phyloP scores from a whole-genome alignment of 2,797 vertebrate genomes.

The Hyperoplus lanceolatus region DNA sequence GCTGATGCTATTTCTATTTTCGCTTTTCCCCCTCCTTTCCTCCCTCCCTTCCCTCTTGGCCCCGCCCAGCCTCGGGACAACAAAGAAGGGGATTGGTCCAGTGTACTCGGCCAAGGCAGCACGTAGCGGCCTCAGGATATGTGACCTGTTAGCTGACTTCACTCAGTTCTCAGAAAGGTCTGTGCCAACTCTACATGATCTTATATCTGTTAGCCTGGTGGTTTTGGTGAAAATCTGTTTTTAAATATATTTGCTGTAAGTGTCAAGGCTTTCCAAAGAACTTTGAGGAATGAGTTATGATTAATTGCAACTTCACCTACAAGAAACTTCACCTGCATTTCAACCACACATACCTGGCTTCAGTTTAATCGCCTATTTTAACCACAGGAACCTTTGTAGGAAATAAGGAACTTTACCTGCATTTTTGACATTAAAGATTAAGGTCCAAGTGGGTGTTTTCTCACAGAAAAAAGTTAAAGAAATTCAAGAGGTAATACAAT shows the following conservation, averaged over 20 bases:
- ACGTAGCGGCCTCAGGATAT: constrained; percentile 96
- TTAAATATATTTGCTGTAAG: not conserved
- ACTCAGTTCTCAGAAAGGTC: constrained; percentile 94
- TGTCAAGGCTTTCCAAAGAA: not conserved
- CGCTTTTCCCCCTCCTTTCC: not conserved
- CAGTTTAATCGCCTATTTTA: not conserved
- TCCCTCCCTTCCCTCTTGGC: constrained; percentile 13
- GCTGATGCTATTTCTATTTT: constrained; percentile 11
- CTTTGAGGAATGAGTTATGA: not conserved
- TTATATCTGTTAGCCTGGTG: constrained; percentile 3
- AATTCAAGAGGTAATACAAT: not conserved
- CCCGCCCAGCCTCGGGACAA: constrained; percentile 93
- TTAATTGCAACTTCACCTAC: not conserved
- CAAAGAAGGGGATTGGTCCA: constrained; percentile 98
- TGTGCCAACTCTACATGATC: constrained; percentile 10
- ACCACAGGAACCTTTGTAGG: not conserved
- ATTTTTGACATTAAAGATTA: not conserved
- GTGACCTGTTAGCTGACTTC: constrained; percentile 96
- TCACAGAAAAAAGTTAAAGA: not conserved
- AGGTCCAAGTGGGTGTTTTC: not conserved
- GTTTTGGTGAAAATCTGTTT: not conserved
- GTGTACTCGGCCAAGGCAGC: constrained; percentile 98
- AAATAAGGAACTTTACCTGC: not conserved
- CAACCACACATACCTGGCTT: too few relatives aligned
- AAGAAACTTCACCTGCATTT: not conserved